Evolutionary conservation across 2,113 vertebrate species (phyloP), one percentile per base, ranked within the genome.

Genomic region (Phasianus colchicus): DNA sequence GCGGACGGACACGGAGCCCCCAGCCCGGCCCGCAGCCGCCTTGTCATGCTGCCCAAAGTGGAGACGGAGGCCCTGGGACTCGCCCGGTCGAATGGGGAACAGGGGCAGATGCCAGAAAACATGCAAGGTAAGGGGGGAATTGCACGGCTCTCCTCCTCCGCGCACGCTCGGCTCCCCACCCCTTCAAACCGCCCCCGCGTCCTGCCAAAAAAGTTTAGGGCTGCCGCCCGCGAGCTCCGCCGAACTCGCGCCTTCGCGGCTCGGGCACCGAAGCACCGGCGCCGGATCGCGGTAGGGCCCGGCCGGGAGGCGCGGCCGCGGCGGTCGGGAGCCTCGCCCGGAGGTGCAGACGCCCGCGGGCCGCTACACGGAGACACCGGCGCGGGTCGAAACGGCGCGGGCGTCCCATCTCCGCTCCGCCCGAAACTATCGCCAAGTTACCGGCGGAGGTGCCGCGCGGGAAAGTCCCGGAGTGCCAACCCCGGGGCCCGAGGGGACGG

Each of bases 21-120:
- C 95, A 92, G 92, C 97, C 97, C 96, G 96, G 96, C 98, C 96
- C 97, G 98, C 97, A 90, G 98, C 97, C 98, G 98, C 98, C 97
- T 89, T 89, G 99, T 98, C 99, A 99, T 99, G 99, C 99, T 99
- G 97, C 99, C 99, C 95, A 99, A 99, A 99, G 98, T 98, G 98
- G 99, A 99, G 97, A 98, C 98, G 95, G 99, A 99, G 98, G 98
- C 98, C 91, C 96, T 99, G 94, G 99, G 99, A 98, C 98, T 99
- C 97, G 97, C 98, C 97, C 98, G 99, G 95, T 98, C 99, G 98
- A 98, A 99, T 99, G 99, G 99, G 96, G 99, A 99, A 97, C 99
- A 99, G 95, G 98, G 99, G 91, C 99, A 98, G 97, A 99, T 99
- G 99, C 98, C 99, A 96, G 98, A 98, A 97, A 99, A 98, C 97